Conservation (phyloP, 2,888 invertebrate species). For the Plutella xylostella region DNA sequence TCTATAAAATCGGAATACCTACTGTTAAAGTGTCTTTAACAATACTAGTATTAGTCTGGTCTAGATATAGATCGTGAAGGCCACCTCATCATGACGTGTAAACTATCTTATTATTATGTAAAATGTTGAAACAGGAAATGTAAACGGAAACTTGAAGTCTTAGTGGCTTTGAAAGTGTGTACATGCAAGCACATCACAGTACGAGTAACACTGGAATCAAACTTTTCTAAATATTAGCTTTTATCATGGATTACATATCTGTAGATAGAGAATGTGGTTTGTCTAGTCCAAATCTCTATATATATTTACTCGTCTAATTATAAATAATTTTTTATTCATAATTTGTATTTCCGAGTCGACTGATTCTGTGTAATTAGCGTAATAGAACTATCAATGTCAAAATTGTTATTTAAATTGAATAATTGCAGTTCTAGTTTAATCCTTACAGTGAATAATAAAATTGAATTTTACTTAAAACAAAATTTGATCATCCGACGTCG, state of each 20-base stretch:
- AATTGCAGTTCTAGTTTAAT: constrained; percentile 1
- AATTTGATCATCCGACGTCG: neutral
- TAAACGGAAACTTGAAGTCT: constrained; percentile 13
- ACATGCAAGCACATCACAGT: constrained; percentile 53
- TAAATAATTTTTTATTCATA: constrained; percentile 35
- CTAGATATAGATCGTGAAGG: no score
- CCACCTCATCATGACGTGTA: no score
- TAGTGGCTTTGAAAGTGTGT: constrained; percentile 47
- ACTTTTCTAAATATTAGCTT: constrained; percentile 62
- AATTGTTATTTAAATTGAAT: constrained; percentile 3
- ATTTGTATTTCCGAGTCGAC: constrained; percentile 55
- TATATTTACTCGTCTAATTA: constrained; percentile 57
- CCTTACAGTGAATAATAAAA: neutral
- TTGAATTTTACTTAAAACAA: neutral
- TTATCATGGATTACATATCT: constrained; percentile 71
- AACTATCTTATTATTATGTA: no score
- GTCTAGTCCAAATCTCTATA: constrained; percentile 68
- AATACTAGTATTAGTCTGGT: no score
- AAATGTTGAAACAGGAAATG: no score
- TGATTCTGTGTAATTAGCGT: constrained; percentile 34
- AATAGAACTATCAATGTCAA: constrained; percentile 10
- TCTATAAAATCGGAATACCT: no score
- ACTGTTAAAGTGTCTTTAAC: no score
- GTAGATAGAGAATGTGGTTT: constrained; percentile 68
- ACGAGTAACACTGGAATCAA: constrained; percentile 53